A percentile compares a stretch with the other conserved stretches of the same genome.
phyloP scores from a whole-genome alignment of 1,140 invertebrate genomes.

The Laupala kohalensis region DNA sequence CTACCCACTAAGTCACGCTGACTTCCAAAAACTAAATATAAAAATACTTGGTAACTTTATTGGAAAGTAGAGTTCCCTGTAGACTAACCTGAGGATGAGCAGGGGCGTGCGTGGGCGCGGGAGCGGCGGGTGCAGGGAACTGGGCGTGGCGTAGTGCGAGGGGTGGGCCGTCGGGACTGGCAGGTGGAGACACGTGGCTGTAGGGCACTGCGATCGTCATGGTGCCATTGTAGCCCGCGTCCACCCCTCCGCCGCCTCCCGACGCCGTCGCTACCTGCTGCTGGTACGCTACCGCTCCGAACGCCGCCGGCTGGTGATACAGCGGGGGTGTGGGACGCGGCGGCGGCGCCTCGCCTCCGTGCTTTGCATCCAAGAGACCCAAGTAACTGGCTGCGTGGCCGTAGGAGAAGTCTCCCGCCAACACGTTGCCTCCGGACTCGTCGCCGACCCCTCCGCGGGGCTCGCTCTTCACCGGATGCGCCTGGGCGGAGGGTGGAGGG shows the following conservation, averaged over 20 bases:
- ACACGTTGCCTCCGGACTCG: neutral
- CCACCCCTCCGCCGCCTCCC: neutral
- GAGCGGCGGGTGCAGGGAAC: constrained; percentile 12
- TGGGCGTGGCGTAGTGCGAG: constrained; percentile 3
- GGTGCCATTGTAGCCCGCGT: constrained; percentile 11
- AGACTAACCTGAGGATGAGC: constrained; percentile 13
- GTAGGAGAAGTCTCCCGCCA: neutral
- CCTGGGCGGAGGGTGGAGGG: neutral
- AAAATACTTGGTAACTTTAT: too few relatives aligned
- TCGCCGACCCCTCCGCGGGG: neutral
- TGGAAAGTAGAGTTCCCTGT: too few relatives aligned
- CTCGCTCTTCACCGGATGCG: neutral
- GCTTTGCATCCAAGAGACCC: constrained; percentile 3
- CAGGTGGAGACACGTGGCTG: constrained; percentile 34
- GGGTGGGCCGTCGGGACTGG: constrained; percentile 28
- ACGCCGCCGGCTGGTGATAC: neutral
- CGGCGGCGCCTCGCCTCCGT: neutral
- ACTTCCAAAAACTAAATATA: too few relatives aligned
- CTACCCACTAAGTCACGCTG: too few relatives aligned
- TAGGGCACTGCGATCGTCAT: constrained; percentile 17
- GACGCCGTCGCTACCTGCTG: neutral
- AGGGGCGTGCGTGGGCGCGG: constrained; percentile 5
- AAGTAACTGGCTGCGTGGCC: neutral
- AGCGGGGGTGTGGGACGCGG: neutral
- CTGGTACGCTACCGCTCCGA: neutral